phyloP scores from a whole-genome alignment of 2,888 invertebrate genomes.

The Melinaea menophilus region DNA sequence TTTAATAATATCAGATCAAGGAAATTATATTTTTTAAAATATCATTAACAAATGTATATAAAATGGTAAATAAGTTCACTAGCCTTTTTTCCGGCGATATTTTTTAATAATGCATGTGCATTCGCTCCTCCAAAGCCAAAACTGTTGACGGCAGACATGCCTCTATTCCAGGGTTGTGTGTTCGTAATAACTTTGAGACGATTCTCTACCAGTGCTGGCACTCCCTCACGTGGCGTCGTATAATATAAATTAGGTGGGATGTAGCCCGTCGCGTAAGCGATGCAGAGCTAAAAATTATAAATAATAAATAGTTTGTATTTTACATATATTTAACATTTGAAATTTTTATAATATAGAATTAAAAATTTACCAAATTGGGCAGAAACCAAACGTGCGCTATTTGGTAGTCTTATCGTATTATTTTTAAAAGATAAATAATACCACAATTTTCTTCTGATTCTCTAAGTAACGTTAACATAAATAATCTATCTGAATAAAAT shows the following conservation, averaged over 20 bases:
- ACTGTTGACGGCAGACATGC: constrained; percentile 90
- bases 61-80: neutral
- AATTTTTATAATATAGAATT: too few species aligned
- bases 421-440: too few species aligned
- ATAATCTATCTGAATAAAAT: neutral
- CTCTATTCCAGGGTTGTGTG: constrained; percentile 82
- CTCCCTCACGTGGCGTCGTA: constrained; percentile 78
- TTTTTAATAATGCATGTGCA: constrained; percentile 83
- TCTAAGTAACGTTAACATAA: too few species aligned
- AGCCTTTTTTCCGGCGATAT: constrained; percentile 78
- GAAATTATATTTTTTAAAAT: too few species aligned
- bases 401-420: too few species aligned
- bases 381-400: too few species aligned
- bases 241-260: constrained; percentile 94
- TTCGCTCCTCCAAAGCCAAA: constrained; percentile 97
- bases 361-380: too few species aligned
- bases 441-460: too few species aligned
- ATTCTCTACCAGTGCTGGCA: constrained; percentile 79
- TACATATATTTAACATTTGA: too few species aligned
- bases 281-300: constrained; percentile 72
- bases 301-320: constrained; percentile 30
- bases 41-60: too few species aligned
- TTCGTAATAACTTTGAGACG: constrained; percentile 85
- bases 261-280: constrained; percentile 87
- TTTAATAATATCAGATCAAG: too few species aligned